Base-by-base conservation (phyloP, 2,888 invertebrate genomes). In the Thecophora atra region DNA sequence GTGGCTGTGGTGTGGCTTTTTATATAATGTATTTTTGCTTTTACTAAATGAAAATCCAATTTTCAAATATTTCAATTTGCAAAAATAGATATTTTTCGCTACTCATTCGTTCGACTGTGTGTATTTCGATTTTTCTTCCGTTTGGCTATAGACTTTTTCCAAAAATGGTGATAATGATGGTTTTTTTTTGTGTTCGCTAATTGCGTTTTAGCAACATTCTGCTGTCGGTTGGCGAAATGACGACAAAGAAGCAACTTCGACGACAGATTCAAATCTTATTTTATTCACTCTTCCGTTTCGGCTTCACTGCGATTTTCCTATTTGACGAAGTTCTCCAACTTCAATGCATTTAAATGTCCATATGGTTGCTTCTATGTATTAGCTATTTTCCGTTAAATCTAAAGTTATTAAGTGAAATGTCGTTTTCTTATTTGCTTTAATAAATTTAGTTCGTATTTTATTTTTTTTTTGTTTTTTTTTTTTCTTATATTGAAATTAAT, bases 61-160 rank as follows among this genome's bases (percentile, higher is more conserved):
- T n/a, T 47, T 37, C 30, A 62, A 44, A 28, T 47, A 69, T 69
- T 60, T 62, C 3, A 60, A 69, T 60, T 60, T 24, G 69, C 69
- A 60, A 69, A 69, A 69, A 69, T 69, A 69, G 60, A 69, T 58
- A 58, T 69, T 47, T 60, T 8, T 44, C 60, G 60, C 60, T 60
- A 58, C 21, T 60, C 60, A 28, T 51, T 69, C 60, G 47, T 51
- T 69, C 13, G 28, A 47, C 44, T 69, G 26, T 28, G 28, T 44
- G 17, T 51, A 17, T 52, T 54, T 67, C 19, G 42, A 60, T 44
- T 7, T 69, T 47, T 47, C 62, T 69, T 60, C 47, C 69, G 69
- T 47, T 60, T 69, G 47, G n/a, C 60, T 69, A 19, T 47, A 19
- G n/a, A 69, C 51, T 60, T 60, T 47, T 28, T 60, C 26, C 13